Evolutionary conservation across 2,113 vertebrate genomes (phyloP), one percentile per base, ranked within the genome.

Genomic region (Chelonoidis abingdonii): DNA sequence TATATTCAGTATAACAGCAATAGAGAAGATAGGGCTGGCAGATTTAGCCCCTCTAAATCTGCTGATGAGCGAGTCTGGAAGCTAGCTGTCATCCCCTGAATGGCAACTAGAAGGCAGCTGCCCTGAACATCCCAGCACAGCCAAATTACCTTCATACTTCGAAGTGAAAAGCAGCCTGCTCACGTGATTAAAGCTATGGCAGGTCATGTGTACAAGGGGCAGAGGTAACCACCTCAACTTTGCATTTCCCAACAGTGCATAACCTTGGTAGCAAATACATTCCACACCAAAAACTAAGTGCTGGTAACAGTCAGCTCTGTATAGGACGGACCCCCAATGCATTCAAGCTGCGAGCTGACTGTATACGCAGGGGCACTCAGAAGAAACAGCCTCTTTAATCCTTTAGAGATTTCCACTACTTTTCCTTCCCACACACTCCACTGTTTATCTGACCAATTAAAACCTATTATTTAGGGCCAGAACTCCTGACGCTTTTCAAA

Each of bases 371-470:
- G 83, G 86, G 19, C 82, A 69, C 93, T 79, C 24, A 25, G 90
- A 47, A 81, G 62, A 10, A 69, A n/a, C 9, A 90, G 89, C 88
- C 90, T 88, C 90, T n/a, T 72, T 87, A 44, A 90, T 85, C 93
- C 75, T 90, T 31, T 1, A 3, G 9, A 8, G 25, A 31, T 29
- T 72, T 5, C 88, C 84, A 0, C 80, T 0, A 2, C 89, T 54
- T 35, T 13, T 5, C 86, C 90, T 25, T 8, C 29, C 85, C 75
- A 0, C 92, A 82, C 84, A 0, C 62, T 12, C 27, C 57, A 14
- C 83, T 31, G 13, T 44, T 49, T 65, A 49, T 29, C 19, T 1
- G 35, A 86, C 86, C 35, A 9, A 38, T 72, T 57, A 88, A 9
- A 50, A n/a, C 0, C 90, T 84, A 0, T 50, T 0, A 4, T 1